Evolutionary conservation across 2,797 vertebrate genomes (phyloP), one percentile per base, ranked within the genome.

Genomic region (Dicrostonyx torquatus): DNA sequence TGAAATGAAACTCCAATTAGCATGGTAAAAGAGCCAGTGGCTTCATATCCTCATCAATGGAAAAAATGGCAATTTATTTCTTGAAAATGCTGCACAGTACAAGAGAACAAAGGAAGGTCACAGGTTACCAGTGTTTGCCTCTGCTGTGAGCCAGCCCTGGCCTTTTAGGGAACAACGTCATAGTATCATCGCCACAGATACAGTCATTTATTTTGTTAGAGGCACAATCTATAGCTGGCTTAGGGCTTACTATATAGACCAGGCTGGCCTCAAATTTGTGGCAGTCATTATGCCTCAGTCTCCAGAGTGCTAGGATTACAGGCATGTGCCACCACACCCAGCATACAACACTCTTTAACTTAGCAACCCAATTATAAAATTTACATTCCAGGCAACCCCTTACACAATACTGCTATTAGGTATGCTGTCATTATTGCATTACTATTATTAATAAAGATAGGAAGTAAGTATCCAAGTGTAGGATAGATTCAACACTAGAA

Each of bases 391-490:
- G n/a, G 75, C 90, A 76, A 50, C 60, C 37, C 89, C 48, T 60
- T 10, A 66, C 1, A 80, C 5, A 55, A 70, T 55, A 73, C 53
- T 62, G 88, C 88, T 82, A 91, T 82, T 78, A 83, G 40, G 2
- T n/a, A 53, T 62, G 64, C 92, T 89, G n/a, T 70, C 26, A 82
- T 89, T 91, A 48, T 45, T 66, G 1, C 11, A 43, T 72, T 92
- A 29, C 58, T 87, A 55, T 66, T 89, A 68, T 37, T 94, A 76
- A 89, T 86, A 77, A 45, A 93, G 79, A 83, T 24, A 92, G 15
- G 2, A 95, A 95, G n/a, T 60, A 84, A 87, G 78, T 83, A 11
- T 62, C 18, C 86, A 53, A 72, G 77, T n/a, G 66, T 68, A 75
- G 48, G 31, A 58, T 55, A 22, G 34, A 87, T 64, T 77, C 89